Evolutionary conservation across 2,888 invertebrate genomes (phyloP).

Genomic region (Acholoe squamosa): DNA sequence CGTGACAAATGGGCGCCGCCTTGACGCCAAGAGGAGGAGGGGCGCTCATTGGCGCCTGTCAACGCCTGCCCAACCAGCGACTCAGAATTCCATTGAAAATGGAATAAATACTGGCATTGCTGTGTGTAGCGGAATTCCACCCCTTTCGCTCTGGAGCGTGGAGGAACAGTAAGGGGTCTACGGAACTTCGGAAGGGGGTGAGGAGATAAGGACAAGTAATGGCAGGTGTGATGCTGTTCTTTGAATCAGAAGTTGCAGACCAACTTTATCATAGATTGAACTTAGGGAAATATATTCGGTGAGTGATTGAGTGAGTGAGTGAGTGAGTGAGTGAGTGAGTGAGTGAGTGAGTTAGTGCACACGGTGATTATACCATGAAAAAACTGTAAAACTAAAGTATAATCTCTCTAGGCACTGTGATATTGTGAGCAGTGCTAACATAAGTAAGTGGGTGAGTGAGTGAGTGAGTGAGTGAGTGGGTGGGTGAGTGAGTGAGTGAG

Average conservation of each 20-base stretch:
- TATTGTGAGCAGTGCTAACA: no score
- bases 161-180: background rate
- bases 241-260: background rate
- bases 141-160: background rate
- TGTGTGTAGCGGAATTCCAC: constrained; percentile 46
- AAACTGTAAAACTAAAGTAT: no score
- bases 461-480: background rate
- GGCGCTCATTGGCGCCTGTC: constrained; percentile 44
- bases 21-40: background rate
- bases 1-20: constrained; percentile 50
- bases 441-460: no score
- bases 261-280: no score
- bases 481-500: no score
- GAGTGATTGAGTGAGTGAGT: background rate
- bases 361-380: no score
- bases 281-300: no score
- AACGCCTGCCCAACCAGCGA: constrained; percentile 4
- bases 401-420: no score
- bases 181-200: background rate
- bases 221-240: background rate
- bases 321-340: no score
- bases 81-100: constrained; percentile 61
- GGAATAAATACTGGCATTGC: constrained; percentile 60
- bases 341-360: no score
- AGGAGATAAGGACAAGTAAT: background rate